Percentiles rank a stretch among this genome's conserved stretches.
These are phyloP conservation scores for Cherax quadricarinatus DNA, from an alignment of 1,140 invertebrate species.

Conservation along the genomic window DNA sequence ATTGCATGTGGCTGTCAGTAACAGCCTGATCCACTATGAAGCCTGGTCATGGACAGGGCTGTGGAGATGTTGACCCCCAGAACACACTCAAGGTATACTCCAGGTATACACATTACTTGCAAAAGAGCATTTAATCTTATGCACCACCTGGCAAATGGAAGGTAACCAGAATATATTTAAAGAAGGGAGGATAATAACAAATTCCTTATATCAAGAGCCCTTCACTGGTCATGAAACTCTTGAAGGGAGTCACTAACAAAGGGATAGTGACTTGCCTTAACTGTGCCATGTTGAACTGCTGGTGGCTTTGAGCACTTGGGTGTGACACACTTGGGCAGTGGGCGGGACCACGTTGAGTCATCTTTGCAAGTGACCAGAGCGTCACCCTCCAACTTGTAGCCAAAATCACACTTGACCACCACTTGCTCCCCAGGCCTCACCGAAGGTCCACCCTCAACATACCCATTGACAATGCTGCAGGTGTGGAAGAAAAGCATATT, in stretches of 20 bases:
- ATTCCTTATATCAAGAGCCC: no score
- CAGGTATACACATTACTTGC: no score
- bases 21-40: no score
- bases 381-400: conserved; percentile 75
- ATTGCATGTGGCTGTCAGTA: no score
- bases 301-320: conserved; percentile 74
- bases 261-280: conserved; percentile 51
- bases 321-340: conserved; percentile 75
- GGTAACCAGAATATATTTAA: no score
- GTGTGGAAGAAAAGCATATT: neutral
- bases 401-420: conserved; percentile 74
- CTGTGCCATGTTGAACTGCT: conserved; percentile 46
- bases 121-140: no score
- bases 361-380: conserved; percentile 75
- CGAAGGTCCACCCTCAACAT: conserved; percentile 63
- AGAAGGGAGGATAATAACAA: no score
- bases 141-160: no score
- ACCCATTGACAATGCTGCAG: conserved; percentile 74
- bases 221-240: no score
- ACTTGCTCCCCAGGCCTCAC: conserved; percentile 68
- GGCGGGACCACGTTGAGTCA: conserved; percentile 75
- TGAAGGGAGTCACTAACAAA: neutral
- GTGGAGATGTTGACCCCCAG: no score
- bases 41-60: no score
- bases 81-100: no score